phyloP scores from a whole-genome alignment of 2,113 vertebrate genomes.

The Nannospalax galili region DNA sequence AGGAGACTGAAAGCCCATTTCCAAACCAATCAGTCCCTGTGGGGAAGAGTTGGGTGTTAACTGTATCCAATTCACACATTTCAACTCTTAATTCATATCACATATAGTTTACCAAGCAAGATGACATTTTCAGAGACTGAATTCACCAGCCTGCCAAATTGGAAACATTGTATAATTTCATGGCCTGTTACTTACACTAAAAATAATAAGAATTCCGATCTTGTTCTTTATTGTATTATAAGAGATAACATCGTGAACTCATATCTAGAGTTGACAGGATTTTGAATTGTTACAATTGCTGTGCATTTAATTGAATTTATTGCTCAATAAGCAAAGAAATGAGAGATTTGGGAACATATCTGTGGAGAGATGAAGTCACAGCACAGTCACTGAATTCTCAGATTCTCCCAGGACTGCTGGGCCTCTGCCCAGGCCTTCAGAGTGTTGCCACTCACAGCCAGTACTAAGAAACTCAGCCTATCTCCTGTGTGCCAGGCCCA shows the following conservation, averaged over 20 bases:
- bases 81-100: constrained; percentile 38
- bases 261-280: constrained; percentile 35
- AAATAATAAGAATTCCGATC: constrained; percentile 51
- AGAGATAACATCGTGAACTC: constrained; percentile 51
- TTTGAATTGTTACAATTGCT: constrained; percentile 67
- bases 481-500: neutral
- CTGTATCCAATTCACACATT: constrained; percentile 48
- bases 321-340: constrained; percentile 65
- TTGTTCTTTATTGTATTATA: constrained; percentile 47
- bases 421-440: neutral
- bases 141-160: constrained; percentile 56
- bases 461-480: neutral
- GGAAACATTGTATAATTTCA: constrained; percentile 64
- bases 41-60: neutral
- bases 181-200: constrained; percentile 55
- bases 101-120: constrained; percentile 24
- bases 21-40: constrained; percentile 51
- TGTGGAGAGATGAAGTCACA: neutral
- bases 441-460: neutral
- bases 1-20: neutral
- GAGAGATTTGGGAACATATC: neutral
- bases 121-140: constrained; percentile 63
- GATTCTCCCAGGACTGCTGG: neutral
- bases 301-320: constrained; percentile 52
- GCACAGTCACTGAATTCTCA: neutral